These are phyloP conservation scores for Ecdyonurus torrentis DNA, from an alignment of 2,888 invertebrate species.

Conservation along the genomic window DNA sequence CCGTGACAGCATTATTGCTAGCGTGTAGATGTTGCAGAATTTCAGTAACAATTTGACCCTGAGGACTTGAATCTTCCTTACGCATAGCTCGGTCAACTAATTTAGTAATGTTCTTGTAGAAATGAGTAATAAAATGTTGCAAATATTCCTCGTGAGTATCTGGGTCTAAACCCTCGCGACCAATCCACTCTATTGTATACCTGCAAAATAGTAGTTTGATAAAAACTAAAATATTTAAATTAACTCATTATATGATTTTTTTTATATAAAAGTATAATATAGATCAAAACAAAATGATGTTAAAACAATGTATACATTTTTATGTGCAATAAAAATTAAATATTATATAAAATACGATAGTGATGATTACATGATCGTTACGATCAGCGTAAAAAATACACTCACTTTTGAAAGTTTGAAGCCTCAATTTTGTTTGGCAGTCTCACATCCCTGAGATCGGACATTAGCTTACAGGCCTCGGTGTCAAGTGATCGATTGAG, in stretches of 20 bases:
- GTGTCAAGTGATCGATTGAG: slow-evolving; percentile 80
- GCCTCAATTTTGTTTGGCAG: slow-evolving; percentile 77
- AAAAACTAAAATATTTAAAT: no score
- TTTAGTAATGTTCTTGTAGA: slow-evolving; percentile 81
- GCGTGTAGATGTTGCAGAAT: slow-evolving; percentile 90
- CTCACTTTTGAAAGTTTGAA: slow-evolving; percentile 70
- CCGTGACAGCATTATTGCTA: slow-evolving; percentile 82
- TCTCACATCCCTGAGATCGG: slow-evolving; percentile 76
- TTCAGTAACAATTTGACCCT: slow-evolving; percentile 86
- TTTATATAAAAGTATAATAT: no score
- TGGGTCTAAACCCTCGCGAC: slow-evolving; percentile 79
- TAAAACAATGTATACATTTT: no score
- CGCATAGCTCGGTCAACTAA: slow-evolving; percentile 89
- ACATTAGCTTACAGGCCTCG: slow-evolving; percentile 78
- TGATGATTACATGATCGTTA: no score
- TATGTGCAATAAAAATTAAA: no score
- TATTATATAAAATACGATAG: no score
- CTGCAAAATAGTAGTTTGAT: no score
- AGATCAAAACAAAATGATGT: no score
- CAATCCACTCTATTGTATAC: slow-evolving; percentile 94
- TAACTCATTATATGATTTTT: no score
- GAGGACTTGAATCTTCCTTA: slow-evolving; percentile 85
- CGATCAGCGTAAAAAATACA: no score
- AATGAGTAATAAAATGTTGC: slow-evolving; percentile 85
- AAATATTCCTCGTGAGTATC: slow-evolving; percentile 90